These are phyloP conservation scores for Drymodes brunneopygia DNA, from an alignment of 2,113 vertebrate genomes.

Conservation along the genomic window DNA sequence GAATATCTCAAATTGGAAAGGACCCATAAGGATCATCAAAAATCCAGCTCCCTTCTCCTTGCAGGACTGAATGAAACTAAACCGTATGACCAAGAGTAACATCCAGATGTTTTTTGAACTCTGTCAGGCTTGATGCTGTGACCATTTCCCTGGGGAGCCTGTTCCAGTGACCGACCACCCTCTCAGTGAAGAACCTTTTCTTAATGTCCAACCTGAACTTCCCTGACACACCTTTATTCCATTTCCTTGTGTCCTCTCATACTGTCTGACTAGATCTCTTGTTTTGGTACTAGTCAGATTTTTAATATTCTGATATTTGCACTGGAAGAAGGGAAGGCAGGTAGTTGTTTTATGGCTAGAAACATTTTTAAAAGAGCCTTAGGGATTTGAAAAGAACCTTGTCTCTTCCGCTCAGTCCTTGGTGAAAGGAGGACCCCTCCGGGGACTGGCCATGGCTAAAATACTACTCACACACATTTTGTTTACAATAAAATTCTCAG, in stretches of 20 bases:
- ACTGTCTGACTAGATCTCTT: background rate
- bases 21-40: background rate
- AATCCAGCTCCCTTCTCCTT: background rate
- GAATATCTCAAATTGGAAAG: background rate
- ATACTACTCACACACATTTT: background rate
- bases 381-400: background rate
- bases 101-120: background rate
- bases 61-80: background rate
- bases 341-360: background rate
- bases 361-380: background rate
- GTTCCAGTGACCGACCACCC: background rate
- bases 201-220: background rate
- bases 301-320: background rate
- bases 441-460: background rate
- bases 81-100: background rate
- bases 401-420: background rate
- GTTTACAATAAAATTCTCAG: background rate
- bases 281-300: background rate
- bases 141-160: background rate
- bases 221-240: background rate
- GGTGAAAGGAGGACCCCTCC: background rate
- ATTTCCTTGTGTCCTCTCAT: background rate
- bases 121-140: background rate
- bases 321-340: background rate
- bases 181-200: background rate